phyloP scores from a whole-genome alignment of 2,888 invertebrate species.

The Diarsia mendica region DNA sequence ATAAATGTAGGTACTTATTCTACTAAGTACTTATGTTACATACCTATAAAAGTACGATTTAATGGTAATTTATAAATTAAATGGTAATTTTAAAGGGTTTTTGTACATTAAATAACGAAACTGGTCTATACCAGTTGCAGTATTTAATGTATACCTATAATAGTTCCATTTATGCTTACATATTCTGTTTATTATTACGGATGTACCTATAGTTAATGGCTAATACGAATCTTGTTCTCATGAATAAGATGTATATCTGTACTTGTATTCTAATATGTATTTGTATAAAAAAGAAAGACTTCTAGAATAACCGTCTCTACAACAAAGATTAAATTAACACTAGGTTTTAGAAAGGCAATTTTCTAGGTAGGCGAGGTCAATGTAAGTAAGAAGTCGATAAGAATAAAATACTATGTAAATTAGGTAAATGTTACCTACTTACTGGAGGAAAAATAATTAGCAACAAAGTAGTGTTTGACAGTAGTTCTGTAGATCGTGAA shows the following conservation, averaged over 20 bases:
- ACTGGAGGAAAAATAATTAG: constrained; percentile 1
- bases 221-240: constrained; percentile 8
- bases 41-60: too few relatives aligned
- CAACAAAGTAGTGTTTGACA: constrained; percentile 5
- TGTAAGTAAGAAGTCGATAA: constrained; percentile 30
- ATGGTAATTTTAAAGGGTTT: too few relatives aligned
- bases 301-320: background rate
- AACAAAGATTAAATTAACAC: constrained; percentile 7
- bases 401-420: background rate
- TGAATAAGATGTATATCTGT: background rate
- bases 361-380: constrained; percentile 38
- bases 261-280: background rate
- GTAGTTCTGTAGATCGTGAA: background rate
- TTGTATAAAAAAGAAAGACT: background rate
- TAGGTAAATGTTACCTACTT: constrained; percentile 6
- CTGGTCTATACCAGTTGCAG: too few relatives aligned
- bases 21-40: background rate
- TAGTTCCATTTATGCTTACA: constrained; percentile 10
- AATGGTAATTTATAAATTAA: too few relatives aligned
- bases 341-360: constrained; percentile 12
- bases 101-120: too few relatives aligned
- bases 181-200: background rate
- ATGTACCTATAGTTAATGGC: background rate
- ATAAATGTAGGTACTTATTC: background rate
- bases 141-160: background rate